Conservation (phyloP, 2,113 vertebrate species). For the Tricholaema leucomelas region DNA sequence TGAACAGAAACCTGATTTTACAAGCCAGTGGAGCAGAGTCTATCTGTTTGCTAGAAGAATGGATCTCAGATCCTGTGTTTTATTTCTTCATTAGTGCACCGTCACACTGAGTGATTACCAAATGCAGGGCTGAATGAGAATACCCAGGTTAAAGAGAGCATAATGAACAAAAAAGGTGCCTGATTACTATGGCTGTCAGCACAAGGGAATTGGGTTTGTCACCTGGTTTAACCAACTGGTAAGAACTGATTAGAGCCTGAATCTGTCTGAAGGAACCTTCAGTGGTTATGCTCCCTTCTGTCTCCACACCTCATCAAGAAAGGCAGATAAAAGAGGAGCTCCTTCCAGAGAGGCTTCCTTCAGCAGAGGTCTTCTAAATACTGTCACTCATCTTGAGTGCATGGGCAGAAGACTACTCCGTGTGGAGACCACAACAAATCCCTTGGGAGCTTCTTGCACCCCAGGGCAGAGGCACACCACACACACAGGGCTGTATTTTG, state of each 20-base stretch:
- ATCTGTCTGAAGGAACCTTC: slow-evolving; percentile 70
- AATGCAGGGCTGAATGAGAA: slow-evolving; percentile 83
- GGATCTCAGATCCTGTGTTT: slow-evolving; percentile 79
- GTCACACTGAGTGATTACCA: slow-evolving; percentile 86
- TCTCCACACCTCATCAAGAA: slow-evolving; percentile 53
- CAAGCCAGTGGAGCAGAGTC: slow-evolving; percentile 80
- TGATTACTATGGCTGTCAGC: slow-evolving; percentile 82
- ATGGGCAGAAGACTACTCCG: background rate
- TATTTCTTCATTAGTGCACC: slow-evolving; percentile 87
- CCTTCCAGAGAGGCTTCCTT: background rate
- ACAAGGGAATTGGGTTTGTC: slow-evolving; percentile 80
- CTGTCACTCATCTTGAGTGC: background rate
- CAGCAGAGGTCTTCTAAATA: background rate
- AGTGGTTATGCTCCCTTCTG: slow-evolving; percentile 70
- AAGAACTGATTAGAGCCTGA: slow-evolving; percentile 77
- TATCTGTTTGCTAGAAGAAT: slow-evolving; percentile 78
- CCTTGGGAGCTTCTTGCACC: background rate
- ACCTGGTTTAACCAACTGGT: slow-evolving; percentile 81
- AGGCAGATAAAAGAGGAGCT: background rate
- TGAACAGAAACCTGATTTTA: slow-evolving; percentile 84
- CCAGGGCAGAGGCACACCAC: accelerated
- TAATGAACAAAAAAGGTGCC: slow-evolving; percentile 80
- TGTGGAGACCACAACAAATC: accelerated
- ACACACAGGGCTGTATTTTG: accelerated
- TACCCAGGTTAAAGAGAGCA: slow-evolving; percentile 78